A percentile compares a stretch with the other conserved stretches of the same genome.
These are phyloP conservation scores for Bucorvus abyssinicus DNA, from an alignment of 2,797 vertebrate species.

Conservation along the genomic window DNA sequence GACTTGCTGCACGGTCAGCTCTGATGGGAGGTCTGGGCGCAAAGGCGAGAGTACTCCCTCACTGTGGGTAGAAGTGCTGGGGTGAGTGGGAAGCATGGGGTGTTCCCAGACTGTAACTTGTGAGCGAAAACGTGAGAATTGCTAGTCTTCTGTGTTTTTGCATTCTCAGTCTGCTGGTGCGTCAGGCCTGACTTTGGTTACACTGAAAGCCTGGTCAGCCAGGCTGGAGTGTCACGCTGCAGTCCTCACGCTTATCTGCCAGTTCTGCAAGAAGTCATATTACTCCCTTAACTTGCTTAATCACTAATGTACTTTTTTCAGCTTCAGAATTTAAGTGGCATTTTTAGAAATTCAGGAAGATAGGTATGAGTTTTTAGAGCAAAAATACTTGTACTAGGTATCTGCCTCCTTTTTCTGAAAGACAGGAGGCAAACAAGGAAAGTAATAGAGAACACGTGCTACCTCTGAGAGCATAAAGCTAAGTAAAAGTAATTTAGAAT, in stretches of 20 bases:
- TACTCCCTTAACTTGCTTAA: not conserved
- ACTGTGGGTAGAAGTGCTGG: not conserved
- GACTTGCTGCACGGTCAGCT: not conserved
- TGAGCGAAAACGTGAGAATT: not conserved
- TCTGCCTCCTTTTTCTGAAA: not conserved
- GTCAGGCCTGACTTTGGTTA: not conserved
- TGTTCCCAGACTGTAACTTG: not conserved
- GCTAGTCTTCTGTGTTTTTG: not conserved
- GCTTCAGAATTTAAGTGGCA: not conserved
- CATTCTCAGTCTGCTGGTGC: not conserved
- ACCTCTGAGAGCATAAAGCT: not conserved
- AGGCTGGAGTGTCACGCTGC: rapidly evolving
- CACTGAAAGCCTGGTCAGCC: not conserved
- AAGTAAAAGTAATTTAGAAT: not conserved
- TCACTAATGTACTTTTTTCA: not conserved
- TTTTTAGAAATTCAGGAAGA: not conserved
- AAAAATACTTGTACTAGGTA: not conserved
- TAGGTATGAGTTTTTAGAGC: not conserved
- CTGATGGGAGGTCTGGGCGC: rapidly evolving
- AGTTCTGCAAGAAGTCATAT: not conserved
- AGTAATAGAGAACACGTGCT: not conserved
- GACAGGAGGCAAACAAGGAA: not conserved
- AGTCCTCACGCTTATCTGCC: not conserved
- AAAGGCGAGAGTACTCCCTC: not conserved
- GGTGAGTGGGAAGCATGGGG: not conserved